Evolutionary conservation across 2,113 vertebrate species (phyloP).

Genomic region (Notarius lentiginosus): DNA sequence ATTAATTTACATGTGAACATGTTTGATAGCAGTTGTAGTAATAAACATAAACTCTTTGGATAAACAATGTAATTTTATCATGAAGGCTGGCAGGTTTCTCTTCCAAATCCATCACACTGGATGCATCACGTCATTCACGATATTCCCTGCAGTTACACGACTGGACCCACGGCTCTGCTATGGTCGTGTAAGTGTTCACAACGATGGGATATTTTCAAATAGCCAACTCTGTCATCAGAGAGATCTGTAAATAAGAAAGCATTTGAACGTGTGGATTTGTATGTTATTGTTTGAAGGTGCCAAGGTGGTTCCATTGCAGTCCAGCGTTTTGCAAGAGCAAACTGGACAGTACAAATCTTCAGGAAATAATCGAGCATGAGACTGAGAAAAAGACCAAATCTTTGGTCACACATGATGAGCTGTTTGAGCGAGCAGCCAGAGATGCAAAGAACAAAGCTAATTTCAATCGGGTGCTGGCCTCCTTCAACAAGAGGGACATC

Average conservation of each 20-base stretch:
- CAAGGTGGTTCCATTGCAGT: conserved; percentile 60
- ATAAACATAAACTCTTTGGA: not conserved
- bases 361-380: conserved; percentile 11
- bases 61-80: conserved; percentile 41
- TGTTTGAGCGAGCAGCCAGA: conserved; percentile 67
- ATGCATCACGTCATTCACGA: not conserved
- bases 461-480: conserved; percentile 72
- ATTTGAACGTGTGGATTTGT: not conserved
- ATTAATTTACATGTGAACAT: not conserved
- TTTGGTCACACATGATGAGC: conserved; percentile 61
- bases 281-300: conserved; percentile 41
- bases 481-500: conserved; percentile 70
- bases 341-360: conserved; percentile 10
- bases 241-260: not conserved
- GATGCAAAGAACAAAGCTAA: conserved; percentile 70
- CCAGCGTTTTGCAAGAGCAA: conserved; percentile 33
- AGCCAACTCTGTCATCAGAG: not conserved
- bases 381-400: conserved; percentile 25
- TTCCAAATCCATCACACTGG: conserved; percentile 50
- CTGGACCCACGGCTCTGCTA: not conserved
- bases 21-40: not conserved
- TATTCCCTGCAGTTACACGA: not conserved
- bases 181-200: conserved; percentile 56
- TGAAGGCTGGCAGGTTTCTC: conserved; percentile 61
- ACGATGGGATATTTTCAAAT: not conserved